Evolutionary conservation across 2,113 vertebrate species (phyloP).

Genomic region (Upupa epops): DNA sequence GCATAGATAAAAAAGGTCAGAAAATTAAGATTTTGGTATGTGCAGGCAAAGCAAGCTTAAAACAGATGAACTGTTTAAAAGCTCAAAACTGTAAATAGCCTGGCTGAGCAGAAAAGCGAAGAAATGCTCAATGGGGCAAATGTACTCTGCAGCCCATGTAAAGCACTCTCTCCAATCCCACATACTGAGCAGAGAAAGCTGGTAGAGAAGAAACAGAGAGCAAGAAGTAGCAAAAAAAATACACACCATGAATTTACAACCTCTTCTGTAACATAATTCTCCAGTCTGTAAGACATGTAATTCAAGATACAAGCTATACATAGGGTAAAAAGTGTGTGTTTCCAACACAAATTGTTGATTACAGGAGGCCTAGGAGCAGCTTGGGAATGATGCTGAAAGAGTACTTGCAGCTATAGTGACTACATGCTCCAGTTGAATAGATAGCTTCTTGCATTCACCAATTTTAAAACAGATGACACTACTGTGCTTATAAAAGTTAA

Average conservation of each 20-base stretch:
- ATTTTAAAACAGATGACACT: neutral
- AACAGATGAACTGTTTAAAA: neutral
- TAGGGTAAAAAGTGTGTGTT: neutral
- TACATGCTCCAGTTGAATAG: neutral
- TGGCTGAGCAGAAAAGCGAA: neutral
- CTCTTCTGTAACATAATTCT: neutral
- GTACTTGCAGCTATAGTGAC: neutral
- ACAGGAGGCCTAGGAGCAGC: neutral
- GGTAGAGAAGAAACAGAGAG: neutral
- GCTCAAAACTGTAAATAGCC: neutral
- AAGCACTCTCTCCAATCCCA: neutral
- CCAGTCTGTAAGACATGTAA: neutral
- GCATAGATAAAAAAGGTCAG: neutral
- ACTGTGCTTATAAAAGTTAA: neutral
- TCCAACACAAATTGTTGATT: neutral
- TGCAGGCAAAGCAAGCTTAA: neutral
- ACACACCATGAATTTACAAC: neutral
- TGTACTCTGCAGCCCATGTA: accelerated
- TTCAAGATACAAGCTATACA: neutral
- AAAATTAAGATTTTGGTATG: neutral
- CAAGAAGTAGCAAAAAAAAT: accelerated
- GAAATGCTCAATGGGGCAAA: neutral
- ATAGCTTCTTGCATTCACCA: neutral
- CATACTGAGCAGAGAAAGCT: neutral
- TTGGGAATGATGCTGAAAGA: neutral